A percentile compares a stretch with the other conserved stretches of the same genome.
These are phyloP conservation scores for Lipotes vexillifer DNA, from an alignment of 2,113 vertebrate species.

Conservation along the genomic window DNA sequence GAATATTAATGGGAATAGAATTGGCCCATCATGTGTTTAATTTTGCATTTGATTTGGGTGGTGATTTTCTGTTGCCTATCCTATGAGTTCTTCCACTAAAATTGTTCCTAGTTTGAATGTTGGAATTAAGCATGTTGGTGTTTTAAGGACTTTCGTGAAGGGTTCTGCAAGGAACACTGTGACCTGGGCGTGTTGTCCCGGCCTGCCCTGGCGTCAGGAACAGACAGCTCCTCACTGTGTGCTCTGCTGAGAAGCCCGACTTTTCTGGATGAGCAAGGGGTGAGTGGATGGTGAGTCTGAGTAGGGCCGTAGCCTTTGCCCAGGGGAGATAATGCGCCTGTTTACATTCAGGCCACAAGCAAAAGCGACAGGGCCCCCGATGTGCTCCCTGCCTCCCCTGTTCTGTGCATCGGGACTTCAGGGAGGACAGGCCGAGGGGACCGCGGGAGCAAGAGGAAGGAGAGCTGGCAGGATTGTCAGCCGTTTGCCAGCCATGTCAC, in stretches of 20 bases:
- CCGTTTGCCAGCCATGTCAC: not conserved
- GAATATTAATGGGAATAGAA: not conserved
- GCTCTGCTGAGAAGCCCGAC: not conserved
- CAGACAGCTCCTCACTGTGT: fast-evolving
- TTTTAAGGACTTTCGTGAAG: not conserved
- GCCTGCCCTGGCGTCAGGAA: too few species aligned
- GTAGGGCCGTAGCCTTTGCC: not conserved
- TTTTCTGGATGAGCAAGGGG: not conserved
- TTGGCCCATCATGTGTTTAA: not conserved
- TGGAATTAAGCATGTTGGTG: not conserved
- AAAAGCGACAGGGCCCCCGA: fast-evolving
- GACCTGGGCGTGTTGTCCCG: not conserved
- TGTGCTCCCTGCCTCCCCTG: not conserved
- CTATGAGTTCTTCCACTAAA: not conserved
- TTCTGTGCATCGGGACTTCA: not conserved
- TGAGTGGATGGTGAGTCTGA: not conserved
- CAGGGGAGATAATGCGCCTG: not conserved
- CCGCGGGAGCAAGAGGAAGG: not conserved
- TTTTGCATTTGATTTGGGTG: not conserved
- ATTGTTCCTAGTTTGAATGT: not conserved
- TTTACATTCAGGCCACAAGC: not conserved
- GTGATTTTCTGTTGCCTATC: not conserved
- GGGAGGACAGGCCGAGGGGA: not conserved
- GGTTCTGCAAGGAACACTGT: not conserved
- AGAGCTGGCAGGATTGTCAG: not conserved